phyloP scores from a whole-genome alignment of 2,888 invertebrate species.

The Meandrusa payeni region DNA sequence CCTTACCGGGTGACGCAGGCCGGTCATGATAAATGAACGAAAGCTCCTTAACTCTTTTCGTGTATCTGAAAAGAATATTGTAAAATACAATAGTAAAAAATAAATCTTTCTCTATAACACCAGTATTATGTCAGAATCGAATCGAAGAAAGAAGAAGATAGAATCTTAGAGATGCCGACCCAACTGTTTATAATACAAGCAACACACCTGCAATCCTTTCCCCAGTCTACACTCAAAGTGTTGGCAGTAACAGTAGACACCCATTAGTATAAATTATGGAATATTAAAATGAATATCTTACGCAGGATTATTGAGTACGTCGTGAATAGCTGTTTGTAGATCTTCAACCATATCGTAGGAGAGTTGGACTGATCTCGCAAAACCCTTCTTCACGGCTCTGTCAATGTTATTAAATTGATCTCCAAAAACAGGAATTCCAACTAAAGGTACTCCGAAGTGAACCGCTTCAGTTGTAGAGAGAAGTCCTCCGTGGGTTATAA shows the following conservation, averaged over 20 bases:
- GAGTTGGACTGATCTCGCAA: constrained; percentile 41
- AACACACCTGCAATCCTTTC: no score
- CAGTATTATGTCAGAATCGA: no score
- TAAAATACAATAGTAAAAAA: no score
- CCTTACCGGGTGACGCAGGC: constrained; percentile 24
- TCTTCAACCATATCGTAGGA: constrained; percentile 37
- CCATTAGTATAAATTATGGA: no score
- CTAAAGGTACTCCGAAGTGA: constrained; percentile 45
- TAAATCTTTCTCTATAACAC: no score
- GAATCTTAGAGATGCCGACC: no score
- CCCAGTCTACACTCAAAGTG: no score
- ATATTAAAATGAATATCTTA: no score
- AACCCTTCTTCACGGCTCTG: constrained; percentile 45
- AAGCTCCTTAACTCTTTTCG: constrained; percentile 24
- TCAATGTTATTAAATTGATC: constrained; percentile 55
- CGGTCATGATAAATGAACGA: constrained; percentile 31
- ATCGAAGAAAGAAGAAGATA: no score
- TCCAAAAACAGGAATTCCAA: constrained; percentile 46
- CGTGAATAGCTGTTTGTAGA: constrained; percentile 40
- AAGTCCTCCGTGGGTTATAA: constrained; percentile 49
- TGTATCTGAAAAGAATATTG: constrained; percentile 25
- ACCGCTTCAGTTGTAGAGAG: constrained; percentile 45
- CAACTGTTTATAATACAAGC: no score
- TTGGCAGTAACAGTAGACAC: no score
- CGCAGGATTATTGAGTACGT: constrained; percentile 39